Percentiles rank a stretch among this genome's conserved stretches.
Evolutionary conservation across 2,113 vertebrate species (phyloP).

Genomic region (Vicugna pacos): DNA sequence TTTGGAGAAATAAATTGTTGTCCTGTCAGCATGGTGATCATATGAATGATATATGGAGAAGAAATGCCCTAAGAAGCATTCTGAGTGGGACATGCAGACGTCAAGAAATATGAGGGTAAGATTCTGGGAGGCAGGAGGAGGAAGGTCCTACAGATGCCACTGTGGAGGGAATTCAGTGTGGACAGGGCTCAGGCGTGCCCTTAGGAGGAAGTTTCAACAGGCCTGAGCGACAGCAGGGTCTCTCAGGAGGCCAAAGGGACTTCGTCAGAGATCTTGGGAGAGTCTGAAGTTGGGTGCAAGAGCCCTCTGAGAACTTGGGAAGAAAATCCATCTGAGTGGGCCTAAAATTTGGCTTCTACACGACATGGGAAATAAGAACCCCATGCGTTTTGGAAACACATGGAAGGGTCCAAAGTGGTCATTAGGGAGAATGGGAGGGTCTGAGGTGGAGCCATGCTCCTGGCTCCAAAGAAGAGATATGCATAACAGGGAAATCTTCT

Average conservation of each 20-base stretch:
- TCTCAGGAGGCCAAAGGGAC: not conserved
- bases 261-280: not conserved
- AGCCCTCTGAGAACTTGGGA: not conserved
- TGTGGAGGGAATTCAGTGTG: not conserved
- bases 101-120: not conserved
- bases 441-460: not conserved
- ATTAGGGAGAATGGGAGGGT: not conserved
- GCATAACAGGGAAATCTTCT: not conserved
- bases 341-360: not conserved
- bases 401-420: not conserved
- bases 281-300: not conserved
- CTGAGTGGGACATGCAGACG: not conserved
- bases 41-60: not conserved
- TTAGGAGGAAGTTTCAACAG: not conserved
- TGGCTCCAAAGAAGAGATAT: not conserved
- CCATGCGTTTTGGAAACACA: not conserved
- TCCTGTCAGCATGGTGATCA: not conserved
- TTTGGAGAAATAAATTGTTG: not conserved
- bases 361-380: not conserved
- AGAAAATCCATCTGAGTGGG: not conserved
- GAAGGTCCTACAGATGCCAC: not conserved
- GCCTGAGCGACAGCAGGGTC: not conserved
- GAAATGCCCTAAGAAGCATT: not conserved
- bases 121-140: not conserved
- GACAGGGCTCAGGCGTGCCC: not conserved